Evolutionary conservation across 2,113 vertebrate genomes (phyloP).

Genomic region (Cardinalis cardinalis): DNA sequence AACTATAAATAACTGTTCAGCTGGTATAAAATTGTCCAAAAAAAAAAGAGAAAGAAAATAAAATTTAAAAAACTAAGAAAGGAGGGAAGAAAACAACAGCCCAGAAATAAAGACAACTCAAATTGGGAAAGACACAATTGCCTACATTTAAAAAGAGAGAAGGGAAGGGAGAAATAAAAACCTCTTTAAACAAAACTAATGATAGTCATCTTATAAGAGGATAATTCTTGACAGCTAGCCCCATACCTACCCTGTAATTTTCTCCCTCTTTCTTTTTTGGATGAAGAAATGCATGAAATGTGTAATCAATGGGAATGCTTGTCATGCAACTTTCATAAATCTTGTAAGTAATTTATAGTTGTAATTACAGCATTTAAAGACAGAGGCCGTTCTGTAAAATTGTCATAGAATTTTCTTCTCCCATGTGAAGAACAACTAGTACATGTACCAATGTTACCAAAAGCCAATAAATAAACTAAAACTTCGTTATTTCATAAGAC

Average conservation of each 20-base stretch:
- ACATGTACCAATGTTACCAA: neutral
- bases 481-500: neutral
- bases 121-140: slow-evolving; percentile 31
- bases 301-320: slow-evolving; percentile 49
- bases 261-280: slow-evolving; percentile 31
- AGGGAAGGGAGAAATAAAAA: slow-evolving; percentile 41
- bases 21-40: neutral
- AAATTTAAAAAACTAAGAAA: neutral
- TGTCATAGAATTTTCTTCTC: neutral
- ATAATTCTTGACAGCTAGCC: slow-evolving; percentile 50
- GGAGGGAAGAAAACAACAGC: neutral
- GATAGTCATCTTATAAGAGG: slow-evolving; percentile 38
- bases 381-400: slow-evolving; percentile 17
- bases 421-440: slow-evolving; percentile 11
- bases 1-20: slow-evolving; percentile 47
- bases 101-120: slow-evolving; percentile 32
- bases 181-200: slow-evolving; percentile 47
- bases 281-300: slow-evolving; percentile 64
- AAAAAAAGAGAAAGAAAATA: neutral
- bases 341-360: slow-evolving; percentile 43
- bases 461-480: slow-evolving; percentile 17
- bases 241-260: slow-evolving; percentile 33
- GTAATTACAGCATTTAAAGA: slow-evolving; percentile 44
- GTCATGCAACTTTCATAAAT: slow-evolving; percentile 48
- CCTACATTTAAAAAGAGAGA: slow-evolving; percentile 39